These are phyloP conservation scores for Halesus radiatus DNA, from an alignment of 1,140 invertebrate species.

Conservation along the genomic window DNA sequence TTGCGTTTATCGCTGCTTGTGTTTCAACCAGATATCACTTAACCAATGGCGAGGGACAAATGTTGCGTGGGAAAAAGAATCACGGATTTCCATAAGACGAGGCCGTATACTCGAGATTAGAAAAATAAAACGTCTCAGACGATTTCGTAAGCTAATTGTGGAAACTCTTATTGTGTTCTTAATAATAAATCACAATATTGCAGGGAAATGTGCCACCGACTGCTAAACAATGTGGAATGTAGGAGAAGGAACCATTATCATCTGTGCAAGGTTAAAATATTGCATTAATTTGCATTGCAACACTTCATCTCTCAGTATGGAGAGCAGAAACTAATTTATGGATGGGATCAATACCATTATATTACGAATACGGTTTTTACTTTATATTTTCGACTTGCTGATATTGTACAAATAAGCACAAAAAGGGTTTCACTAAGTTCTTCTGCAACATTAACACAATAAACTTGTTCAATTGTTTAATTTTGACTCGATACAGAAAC, in stretches of 20 bases:
- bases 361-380: no score
- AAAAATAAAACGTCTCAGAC: slow-evolving; percentile 22
- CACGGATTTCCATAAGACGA: slow-evolving; percentile 4
- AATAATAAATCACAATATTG: slow-evolving; percentile 17
- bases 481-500: no score
- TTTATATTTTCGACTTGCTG: no score
- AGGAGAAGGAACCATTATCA: neutral
- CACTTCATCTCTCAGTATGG: neutral
- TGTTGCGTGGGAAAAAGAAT: slow-evolving; percentile 22
- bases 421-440: no score
- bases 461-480: no score
- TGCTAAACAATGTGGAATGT: neutral
- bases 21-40: neutral
- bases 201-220: neutral
- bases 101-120: slow-evolving; percentile 4
- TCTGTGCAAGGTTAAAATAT: neutral
- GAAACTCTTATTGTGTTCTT: slow-evolving; percentile 17
- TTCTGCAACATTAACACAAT: no score
- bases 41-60: neutral
- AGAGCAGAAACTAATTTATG: neutral
- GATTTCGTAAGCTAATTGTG: slow-evolving; percentile 9
- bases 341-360: neutral
- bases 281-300: neutral
- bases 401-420: no score
- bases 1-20: neutral